A percentile compares a stretch with the other conserved stretches of the same genome.
phyloP scores from a whole-genome alignment of 2,113 vertebrate species.

The Syrmaticus mikado region DNA sequence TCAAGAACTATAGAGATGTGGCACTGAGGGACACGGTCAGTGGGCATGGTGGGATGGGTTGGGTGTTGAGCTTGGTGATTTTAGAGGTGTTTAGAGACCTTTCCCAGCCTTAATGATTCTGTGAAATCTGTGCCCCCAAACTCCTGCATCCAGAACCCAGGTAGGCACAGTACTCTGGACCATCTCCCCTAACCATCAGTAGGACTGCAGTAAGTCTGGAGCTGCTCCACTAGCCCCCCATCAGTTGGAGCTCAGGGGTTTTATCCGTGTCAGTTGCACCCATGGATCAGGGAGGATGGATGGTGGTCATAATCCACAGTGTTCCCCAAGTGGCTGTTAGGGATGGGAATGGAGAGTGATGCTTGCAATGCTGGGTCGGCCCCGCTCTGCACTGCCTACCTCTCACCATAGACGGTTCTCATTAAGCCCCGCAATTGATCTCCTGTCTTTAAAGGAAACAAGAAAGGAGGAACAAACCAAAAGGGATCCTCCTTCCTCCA shows the following conservation, averaged over 20 bases:
- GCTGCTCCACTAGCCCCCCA: too few relatives aligned
- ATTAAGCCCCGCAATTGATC: conserved; percentile 34
- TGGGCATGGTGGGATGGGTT: background rate
- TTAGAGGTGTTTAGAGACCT: background rate
- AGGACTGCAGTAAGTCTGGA: background rate
- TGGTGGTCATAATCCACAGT: background rate
- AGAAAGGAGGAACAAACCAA: conserved; percentile 56
- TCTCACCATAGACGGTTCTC: conserved; percentile 49
- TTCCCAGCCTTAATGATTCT: background rate
- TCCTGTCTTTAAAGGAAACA: conserved; percentile 56
- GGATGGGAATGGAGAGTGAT: background rate
- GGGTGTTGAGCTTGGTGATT: background rate
- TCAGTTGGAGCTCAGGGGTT: background rate
- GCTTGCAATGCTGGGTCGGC: background rate
- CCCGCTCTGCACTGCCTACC: conserved; percentile 3
- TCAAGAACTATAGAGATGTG: background rate
- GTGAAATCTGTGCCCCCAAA: background rate
- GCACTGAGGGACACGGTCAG: background rate
- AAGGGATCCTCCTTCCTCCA: conserved; percentile 52
- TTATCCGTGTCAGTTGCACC: background rate
- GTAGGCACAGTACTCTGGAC: background rate
- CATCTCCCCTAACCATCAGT: background rate
- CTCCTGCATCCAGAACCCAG: background rate
- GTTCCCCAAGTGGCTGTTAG: background rate
- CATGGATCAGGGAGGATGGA: background rate